Base-by-base conservation (phyloP, 2,113 vertebrate genomes). In the Phylloscopus whistleri region DNA sequence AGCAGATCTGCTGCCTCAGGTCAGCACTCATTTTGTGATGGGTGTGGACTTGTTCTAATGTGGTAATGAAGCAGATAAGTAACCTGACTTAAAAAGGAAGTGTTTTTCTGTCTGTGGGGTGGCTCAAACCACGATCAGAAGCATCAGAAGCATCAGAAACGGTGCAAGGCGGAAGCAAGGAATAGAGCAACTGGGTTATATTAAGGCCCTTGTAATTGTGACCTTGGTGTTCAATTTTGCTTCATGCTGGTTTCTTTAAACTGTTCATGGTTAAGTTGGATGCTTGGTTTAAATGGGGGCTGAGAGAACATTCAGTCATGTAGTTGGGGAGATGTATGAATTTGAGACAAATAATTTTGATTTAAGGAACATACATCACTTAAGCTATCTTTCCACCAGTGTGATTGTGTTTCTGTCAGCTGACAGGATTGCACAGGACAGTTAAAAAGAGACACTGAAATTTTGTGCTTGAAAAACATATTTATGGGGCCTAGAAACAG, bases 91-190 rank as follows among this genome's bases (percentile, higher is more conserved):
- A 60, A 69, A 79, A 60, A 7, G 9, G 31, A 86, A 53, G 4
- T 74, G 9, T 21, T 80, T 83, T 76, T 74, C 22, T 63, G 3
- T 46, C 31, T 41, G 23, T 77, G 21, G n/a, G 14, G 4, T 84
- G 23, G 27, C 52, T 91, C 52, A 83, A 3, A n/a, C 7, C 13
- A 37, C 24, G 26, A 33, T 63, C 5, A 24, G 53, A 82, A 85
- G 21, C 27, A 33, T 63, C 5, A 24, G 53, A 82, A 85, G 21
- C 27, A 46, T 87, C n/a, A 62, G 33, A 74, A 76, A 44, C 0
- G 0, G 23, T 82, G n/a, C 28, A 46, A 26, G 8, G 8, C 2
- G 13, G 4, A 55, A 55, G 19, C 12, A 22, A 67, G 33, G 23
- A 89, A 73, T 51, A 10, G 2, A 33, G 21, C 31, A 58, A 2